Conservation (phyloP, 2,797 vertebrate genomes). For the Cacajao melanocephalus region DNA sequence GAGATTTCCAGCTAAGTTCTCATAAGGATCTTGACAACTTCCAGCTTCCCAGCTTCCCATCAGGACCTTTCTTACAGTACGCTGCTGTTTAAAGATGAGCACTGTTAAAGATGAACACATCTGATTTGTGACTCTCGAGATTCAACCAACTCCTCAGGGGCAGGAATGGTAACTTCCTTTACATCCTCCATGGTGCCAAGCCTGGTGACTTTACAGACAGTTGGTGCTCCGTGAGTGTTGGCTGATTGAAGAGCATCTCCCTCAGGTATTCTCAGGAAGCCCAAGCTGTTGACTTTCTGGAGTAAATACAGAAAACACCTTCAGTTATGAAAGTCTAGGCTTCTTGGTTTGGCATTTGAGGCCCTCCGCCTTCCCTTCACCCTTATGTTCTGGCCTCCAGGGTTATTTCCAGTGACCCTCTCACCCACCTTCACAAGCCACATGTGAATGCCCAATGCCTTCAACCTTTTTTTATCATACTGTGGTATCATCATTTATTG, state of each 20-base stretch:
- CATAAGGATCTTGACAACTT: background rate
- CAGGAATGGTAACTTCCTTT: background rate
- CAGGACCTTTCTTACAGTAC: background rate
- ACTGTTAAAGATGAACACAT: background rate
- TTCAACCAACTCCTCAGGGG: background rate
- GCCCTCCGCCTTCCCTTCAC: too few relatives aligned
- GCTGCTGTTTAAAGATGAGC: background rate
- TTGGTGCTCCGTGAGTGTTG: background rate
- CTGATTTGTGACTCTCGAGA: background rate
- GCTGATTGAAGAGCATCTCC: background rate
- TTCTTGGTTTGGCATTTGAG: background rate
- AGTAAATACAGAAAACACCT: background rate
- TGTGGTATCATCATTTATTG: background rate
- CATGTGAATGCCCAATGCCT: fast-evolving
- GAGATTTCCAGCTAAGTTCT: background rate
- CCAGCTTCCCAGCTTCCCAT: background rate
- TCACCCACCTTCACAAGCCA: background rate
- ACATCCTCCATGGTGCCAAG: background rate
- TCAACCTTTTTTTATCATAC: background rate
- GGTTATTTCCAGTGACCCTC: background rate
- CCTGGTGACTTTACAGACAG: background rate
- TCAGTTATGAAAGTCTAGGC: background rate
- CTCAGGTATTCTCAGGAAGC: background rate
- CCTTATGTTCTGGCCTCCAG: background rate
- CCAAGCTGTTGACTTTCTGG: background rate